Percentiles rank a stretch among this genome's conserved stretches.
phyloP scores from a whole-genome alignment of 2,113 vertebrate species.

The Coregonus clupeaformis region DNA sequence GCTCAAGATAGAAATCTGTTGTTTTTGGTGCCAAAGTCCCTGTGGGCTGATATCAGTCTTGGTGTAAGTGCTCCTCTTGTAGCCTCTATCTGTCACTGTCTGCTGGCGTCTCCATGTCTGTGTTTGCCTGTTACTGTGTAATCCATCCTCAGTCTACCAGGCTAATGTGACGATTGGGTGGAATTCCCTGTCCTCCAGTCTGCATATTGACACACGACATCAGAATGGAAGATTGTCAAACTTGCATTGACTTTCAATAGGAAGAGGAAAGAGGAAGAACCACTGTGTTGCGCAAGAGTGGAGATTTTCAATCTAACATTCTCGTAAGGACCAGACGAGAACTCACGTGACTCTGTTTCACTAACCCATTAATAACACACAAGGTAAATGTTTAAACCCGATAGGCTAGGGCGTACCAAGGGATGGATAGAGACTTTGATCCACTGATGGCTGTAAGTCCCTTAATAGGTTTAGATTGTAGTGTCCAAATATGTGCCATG shows the following conservation, averaged over 20 bases:
- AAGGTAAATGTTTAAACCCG: constrained; percentile 17
- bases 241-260: not conserved
- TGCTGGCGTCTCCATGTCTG: constrained; percentile 3
- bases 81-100: not conserved
- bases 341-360: constrained; percentile 20
- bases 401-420: constrained; percentile 8
- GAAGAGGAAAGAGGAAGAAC: not conserved
- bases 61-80: not conserved
- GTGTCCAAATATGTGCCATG: constrained; percentile 10
- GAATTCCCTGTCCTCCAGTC: not conserved
- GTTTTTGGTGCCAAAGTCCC: not conserved
- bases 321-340: constrained; percentile 3
- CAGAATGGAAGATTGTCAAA: not conserved
- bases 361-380: constrained; percentile 41
- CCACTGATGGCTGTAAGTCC: constrained; percentile 21
- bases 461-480: constrained; percentile 27
- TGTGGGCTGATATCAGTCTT: not conserved
- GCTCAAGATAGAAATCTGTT: not conserved
- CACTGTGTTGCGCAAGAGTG: constrained; percentile 3
- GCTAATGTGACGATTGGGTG: not conserved
- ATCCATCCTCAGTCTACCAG: not conserved
- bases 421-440: constrained; percentile 34
- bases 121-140: not conserved
- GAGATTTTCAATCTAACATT: not conserved
- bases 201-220: not conserved